Base-by-base conservation (phyloP, 2,113 vertebrate species). In the Theristicus caerulescens region DNA sequence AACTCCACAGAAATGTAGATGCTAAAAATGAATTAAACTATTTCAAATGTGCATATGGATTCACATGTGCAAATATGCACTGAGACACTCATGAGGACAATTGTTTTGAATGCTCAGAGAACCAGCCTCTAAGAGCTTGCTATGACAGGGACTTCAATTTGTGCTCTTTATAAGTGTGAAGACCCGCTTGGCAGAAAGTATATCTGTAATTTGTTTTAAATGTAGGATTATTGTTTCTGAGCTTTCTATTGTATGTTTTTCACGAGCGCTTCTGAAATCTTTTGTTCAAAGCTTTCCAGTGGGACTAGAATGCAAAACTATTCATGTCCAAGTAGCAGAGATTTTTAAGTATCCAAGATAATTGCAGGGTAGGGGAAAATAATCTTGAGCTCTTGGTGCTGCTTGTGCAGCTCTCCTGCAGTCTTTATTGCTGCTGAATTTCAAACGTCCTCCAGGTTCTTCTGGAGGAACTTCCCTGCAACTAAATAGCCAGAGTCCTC, bases 291-390 rank as follows among this genome's bases (percentile, higher is more conserved):
- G 67, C 87, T 85, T 42, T 91, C 88, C 49, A 34, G 81, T 82
- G 77, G 69, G 80, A 44, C 55, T 19, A 3, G 61, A 84, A 82
- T 64, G 82, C 65, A 59, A 42, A 96, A 62, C 70, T 73, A 38
- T 88, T 94, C 69, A 15, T 46, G 74, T 81, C 84, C 47, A 59
- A 86, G 52, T 82, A 54, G 59, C 78, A 74, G 78, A 31, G 70
- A 25, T 67, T 95, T 92, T 94, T 67, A 77, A 96, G 55, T 81
- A 62, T 67, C 88, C 44, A 16, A 61, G 72, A 72, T 96, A 95
- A 95, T 96, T 95, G 64, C 54, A 85, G 86, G 76, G 79, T 82
- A 86, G 61, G 52, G 74, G 36, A 66, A 74, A 71, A 88, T 82
- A 72, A 77, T 74, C 5, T 40, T 31, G 76, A 69, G 72, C 46